These are phyloP conservation scores for fruit fly (Drosophila melanogaster) DNA, from an alignment of 1,140 invertebrate species.

Conservation along the genomic window DNA sequence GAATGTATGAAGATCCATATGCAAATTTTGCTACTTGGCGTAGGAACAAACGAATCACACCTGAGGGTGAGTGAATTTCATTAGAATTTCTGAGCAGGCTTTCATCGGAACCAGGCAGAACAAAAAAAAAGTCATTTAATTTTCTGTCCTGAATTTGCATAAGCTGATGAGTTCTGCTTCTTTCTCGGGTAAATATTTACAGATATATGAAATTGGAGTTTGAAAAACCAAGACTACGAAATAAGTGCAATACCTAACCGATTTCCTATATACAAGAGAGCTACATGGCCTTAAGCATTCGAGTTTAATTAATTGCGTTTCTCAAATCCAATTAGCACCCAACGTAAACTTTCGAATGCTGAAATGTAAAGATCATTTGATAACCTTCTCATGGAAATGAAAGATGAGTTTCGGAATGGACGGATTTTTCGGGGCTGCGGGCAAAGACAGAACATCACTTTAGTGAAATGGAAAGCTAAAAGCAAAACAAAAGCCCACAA, in stretches of 20 bases:
- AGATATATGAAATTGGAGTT: slow-evolving; percentile 1
- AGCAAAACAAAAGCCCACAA: slow-evolving; percentile 44
- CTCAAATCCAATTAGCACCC: slow-evolving; percentile 35
- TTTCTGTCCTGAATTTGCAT: slow-evolving; percentile 56
- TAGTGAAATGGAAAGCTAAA: slow-evolving; percentile 69
- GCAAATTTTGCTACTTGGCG: slow-evolving; percentile 37
- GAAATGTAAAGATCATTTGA: slow-evolving; percentile 27
- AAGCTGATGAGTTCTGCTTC: slow-evolving; percentile 51
- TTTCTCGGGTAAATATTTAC: not conserved
- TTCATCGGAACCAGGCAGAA: slow-evolving; percentile 5
- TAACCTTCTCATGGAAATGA: slow-evolving; percentile 44
- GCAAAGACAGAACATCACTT: slow-evolving; percentile 35
- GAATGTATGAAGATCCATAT: slow-evolving; percentile 37
- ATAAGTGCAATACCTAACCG: too few relatives aligned
- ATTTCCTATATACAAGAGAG: slow-evolving; percentile 1
- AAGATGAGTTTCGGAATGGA: slow-evolving; percentile 26
- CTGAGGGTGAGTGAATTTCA: slow-evolving; percentile 74
- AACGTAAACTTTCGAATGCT: slow-evolving; percentile 41
- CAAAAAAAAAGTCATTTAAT: slow-evolving; percentile 52
- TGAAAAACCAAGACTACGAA: not conserved
- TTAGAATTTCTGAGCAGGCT: slow-evolving; percentile 67
- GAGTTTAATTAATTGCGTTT: slow-evolving; percentile 37
- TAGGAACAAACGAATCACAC: slow-evolving; percentile 53
- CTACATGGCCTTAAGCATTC: not conserved
- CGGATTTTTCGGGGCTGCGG: slow-evolving; percentile 16